phyloP scores from a whole-genome alignment of 1,140 invertebrate genomes.

The Magallana ariakensis region DNA sequence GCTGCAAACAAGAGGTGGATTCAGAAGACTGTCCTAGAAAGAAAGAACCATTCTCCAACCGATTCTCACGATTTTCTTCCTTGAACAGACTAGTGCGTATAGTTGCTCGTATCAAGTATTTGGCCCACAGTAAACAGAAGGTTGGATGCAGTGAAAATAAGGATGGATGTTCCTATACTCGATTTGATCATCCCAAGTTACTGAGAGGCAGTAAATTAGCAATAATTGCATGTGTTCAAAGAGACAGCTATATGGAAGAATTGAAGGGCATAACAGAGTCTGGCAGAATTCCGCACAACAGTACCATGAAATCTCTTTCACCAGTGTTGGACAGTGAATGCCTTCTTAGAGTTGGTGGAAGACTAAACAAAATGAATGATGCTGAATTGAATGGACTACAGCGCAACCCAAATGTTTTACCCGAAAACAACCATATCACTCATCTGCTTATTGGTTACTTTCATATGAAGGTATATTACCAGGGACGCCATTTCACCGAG shows the following conservation, averaged over 20 bases:
- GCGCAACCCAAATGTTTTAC: slow-evolving; percentile 60
- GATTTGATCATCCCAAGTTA: slow-evolving; percentile 15
- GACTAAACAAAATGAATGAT: slow-evolving; percentile 39
- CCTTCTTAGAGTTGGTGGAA: slow-evolving; percentile 58
- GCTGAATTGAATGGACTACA: not conserved
- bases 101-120: slow-evolving; percentile 28
- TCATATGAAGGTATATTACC: slow-evolving; percentile 57
- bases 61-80: slow-evolving; percentile 26
- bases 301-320: slow-evolving; percentile 45
- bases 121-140: not conserved
- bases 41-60: not conserved
- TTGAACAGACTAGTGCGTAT: slow-evolving; percentile 16
- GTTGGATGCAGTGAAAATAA: not conserved
- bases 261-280: not conserved
- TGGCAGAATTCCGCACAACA: slow-evolving; percentile 5
- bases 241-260: not conserved
- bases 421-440: slow-evolving; percentile 51
- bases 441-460: slow-evolving; percentile 54
- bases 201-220: slow-evolving; percentile 21
- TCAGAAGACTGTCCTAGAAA: not conserved
- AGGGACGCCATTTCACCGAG: slow-evolving; percentile 50
- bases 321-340: slow-evolving; percentile 57
- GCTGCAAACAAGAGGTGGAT: not conserved
- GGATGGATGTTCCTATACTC: not conserved
- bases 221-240: slow-evolving; percentile 28